Evolutionary conservation across 2,888 invertebrate genomes (phyloP).

Genomic region (Sepioteuthis lessoniana): DNA sequence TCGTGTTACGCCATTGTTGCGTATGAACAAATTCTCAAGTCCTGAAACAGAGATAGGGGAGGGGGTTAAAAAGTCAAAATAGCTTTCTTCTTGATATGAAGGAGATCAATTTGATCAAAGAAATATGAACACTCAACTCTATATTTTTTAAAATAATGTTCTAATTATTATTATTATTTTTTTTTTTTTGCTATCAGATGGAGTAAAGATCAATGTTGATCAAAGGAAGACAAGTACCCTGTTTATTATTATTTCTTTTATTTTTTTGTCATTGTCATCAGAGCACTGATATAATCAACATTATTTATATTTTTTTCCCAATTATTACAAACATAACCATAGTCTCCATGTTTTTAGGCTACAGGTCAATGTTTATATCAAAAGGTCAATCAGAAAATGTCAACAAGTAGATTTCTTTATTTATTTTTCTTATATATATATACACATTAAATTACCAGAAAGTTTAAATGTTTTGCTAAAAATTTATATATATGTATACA

Average conservation of each 20-base stretch:
- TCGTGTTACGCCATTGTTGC: background rate
- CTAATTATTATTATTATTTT: background rate
- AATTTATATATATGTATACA: too few species aligned
- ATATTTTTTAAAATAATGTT: background rate
- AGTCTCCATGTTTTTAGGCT: background rate
- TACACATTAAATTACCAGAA: too few species aligned
- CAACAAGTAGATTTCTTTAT: background rate
- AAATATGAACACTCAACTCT: background rate
- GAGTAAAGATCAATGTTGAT: background rate
- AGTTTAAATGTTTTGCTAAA: background rate
- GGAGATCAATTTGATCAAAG: background rate
- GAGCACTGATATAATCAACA: background rate
- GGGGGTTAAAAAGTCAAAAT: background rate
- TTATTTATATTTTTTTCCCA: background rate
- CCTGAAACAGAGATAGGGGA: background rate
- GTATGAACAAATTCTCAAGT: constrained; percentile 33
- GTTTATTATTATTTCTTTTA: background rate
- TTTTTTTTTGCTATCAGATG: background rate
- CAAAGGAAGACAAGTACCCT: background rate
- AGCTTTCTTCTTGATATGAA: background rate
- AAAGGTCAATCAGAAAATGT: background rate
- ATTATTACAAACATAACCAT: background rate
- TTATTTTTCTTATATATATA: background rate
- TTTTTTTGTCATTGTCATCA: background rate
- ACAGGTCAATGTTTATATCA: background rate